Percentiles rank a stretch among this genome's conserved stretches.
phyloP scores from a whole-genome alignment of 2,797 vertebrate genomes.

The Lophius americanus region DNA sequence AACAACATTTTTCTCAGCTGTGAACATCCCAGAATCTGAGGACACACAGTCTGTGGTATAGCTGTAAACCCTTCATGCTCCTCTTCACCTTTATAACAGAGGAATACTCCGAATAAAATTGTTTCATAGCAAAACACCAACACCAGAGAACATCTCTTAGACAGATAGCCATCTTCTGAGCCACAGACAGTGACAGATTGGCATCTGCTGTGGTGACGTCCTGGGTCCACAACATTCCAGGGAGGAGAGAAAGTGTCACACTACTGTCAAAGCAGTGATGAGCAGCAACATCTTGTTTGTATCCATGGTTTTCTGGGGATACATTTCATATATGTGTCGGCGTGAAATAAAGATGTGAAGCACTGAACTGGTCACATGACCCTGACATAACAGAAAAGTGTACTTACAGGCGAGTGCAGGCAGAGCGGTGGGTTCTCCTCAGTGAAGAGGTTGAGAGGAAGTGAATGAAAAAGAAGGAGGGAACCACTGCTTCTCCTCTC shows the following conservation, averaged over 20 bases:
- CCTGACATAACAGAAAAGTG: no score
- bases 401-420: slow-evolving; percentile 77
- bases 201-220: slow-evolving; percentile 7
- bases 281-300: slow-evolving; percentile 19
- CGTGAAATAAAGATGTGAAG: background rate
- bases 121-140: slow-evolving; percentile 21
- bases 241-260: background rate
- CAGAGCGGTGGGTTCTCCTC: slow-evolving; percentile 62
- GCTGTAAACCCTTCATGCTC: slow-evolving; percentile 12
- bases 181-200: slow-evolving; percentile 28
- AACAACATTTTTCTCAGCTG: slow-evolving; percentile 50
- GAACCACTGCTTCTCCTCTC: slow-evolving; percentile 52
- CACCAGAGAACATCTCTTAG: background rate
- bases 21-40: no score
- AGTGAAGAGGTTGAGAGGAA: slow-evolving; percentile 62
- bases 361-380: background rate
- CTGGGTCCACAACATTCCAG: slow-evolving; percentile 14
- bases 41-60: slow-evolving; percentile 30
- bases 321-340: background rate
- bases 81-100: slow-evolving; percentile 3
- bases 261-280: slow-evolving; percentile 8
- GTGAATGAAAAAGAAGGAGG: slow-evolving; percentile 71
- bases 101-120: slow-evolving; percentile 4
- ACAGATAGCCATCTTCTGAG: slow-evolving; percentile 36
- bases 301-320: slow-evolving; percentile 16